Percentiles rank a stretch among this genome's conserved stretches.
Evolutionary conservation across 2,888 invertebrate species (phyloP).

Genomic region (Stenichneumon culpator): DNA sequence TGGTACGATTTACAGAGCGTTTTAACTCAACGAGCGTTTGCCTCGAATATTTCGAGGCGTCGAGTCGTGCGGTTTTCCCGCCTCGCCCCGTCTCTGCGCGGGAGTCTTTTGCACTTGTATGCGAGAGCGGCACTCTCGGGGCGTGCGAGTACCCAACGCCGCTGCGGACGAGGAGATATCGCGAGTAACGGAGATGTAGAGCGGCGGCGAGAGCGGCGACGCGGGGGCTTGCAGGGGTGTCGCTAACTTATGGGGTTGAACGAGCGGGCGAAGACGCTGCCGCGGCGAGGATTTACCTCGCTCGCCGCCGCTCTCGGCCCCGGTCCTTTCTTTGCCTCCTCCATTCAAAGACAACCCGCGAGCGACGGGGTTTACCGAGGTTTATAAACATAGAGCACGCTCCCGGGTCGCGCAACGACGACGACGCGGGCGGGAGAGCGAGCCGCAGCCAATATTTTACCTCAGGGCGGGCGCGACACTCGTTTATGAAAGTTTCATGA

Average conservation of each 20-base stretch:
- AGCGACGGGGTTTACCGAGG: slow-evolving; percentile 61
- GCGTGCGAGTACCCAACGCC: not conserved
- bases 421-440: slow-evolving; percentile 45
- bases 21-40: slow-evolving; percentile 34
- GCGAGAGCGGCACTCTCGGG: slow-evolving; percentile 41
- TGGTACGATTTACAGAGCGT: slow-evolving; percentile 31
- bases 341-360: slow-evolving; percentile 32
- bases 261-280: slow-evolving; percentile 59
- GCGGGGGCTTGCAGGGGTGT: slow-evolving; percentile 37
- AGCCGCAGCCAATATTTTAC: slow-evolving; percentile 77
- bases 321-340: slow-evolving; percentile 29
- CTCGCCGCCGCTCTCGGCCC: slow-evolving; percentile 5
- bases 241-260: slow-evolving; percentile 62
- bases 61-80: not conserved
- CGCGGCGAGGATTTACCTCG: slow-evolving; percentile 66
- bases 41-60: slow-evolving; percentile 44
- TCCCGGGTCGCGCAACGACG: slow-evolving; percentile 64
- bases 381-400: slow-evolving; percentile 74
- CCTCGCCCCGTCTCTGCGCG: not conserved
- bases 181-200: slow-evolving; percentile 61
- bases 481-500: slow-evolving; percentile 80
- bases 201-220: slow-evolving; percentile 38
- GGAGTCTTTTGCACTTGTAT: slow-evolving; percentile 19
- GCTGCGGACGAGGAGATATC: slow-evolving; percentile 48
- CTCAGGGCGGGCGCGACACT: slow-evolving; percentile 76